These are phyloP conservation scores for Colletes latitarsis DNA, from an alignment of 1,140 invertebrate species.

Conservation along the genomic window DNA sequence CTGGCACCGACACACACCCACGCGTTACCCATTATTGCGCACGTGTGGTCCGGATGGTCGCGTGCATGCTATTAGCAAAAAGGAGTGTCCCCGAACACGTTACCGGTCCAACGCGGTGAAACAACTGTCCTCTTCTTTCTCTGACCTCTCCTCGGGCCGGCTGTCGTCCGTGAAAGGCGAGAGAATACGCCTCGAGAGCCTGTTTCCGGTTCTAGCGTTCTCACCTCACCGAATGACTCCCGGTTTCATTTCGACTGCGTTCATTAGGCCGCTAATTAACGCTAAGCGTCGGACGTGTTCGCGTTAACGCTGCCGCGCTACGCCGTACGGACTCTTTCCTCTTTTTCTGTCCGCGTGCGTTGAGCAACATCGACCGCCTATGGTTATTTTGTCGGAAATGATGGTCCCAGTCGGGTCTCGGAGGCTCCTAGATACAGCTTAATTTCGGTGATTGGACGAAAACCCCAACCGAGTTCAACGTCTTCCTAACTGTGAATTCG, in stretches of 20 bases:
- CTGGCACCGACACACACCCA: constrained; percentile 58
- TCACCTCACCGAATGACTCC: constrained; percentile 6
- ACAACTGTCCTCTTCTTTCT: constrained; percentile 48
- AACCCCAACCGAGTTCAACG: background rate
- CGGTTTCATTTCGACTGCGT: constrained; percentile 44
- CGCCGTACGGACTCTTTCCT: background rate
- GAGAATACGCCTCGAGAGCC: constrained; percentile 40
- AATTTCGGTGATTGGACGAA: background rate
- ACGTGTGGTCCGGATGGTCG: constrained; percentile 80
- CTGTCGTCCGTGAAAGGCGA: constrained; percentile 39
- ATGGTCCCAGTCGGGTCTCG: background rate
- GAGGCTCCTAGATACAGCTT: background rate
- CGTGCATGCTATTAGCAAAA: constrained; percentile 79
- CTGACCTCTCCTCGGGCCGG: constrained; percentile 17
- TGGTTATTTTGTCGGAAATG: background rate
- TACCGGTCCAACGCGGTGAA: constrained; percentile 38
- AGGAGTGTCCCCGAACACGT: constrained; percentile 65
- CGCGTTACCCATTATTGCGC: constrained; percentile 75
- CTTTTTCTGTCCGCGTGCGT: background rate
- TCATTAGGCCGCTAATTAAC: constrained; percentile 51
- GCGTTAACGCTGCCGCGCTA: constrained; percentile 16
- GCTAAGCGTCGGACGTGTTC: constrained; percentile 40
- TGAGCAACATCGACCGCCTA: constrained; percentile 7
- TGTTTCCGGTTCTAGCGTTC: constrained; percentile 54
- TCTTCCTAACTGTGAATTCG: too few species aligned